Base-by-base conservation (phyloP, 2,888 invertebrate species). In the Eilema sororculum region DNA sequence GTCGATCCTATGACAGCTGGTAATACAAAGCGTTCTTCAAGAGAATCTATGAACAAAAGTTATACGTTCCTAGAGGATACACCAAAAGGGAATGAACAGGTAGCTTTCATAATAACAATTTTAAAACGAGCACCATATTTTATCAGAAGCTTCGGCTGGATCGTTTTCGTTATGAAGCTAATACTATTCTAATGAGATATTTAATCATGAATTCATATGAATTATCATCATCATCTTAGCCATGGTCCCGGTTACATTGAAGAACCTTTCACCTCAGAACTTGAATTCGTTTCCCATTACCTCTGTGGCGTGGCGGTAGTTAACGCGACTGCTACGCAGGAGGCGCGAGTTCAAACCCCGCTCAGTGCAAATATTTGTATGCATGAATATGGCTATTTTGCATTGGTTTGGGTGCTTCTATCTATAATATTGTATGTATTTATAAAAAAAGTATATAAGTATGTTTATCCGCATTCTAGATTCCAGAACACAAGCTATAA, bases 1-100 rank as follows among this genome's bases (percentile, higher is more conserved):
- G n/a, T 37, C 13, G 58, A 4, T n/a, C 60, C 67, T 24, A 10
- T 63, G 20, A 78, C 24, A 12, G 37, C 37, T n/a, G n/a, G n/a
- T 28, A 25, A 58, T 13, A 33, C 3, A 41, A 66, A 41, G 28
- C 28, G 20, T 59, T 12, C 25, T 65, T 24, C 57, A 33, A 52
- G 20, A 22, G 22, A 57, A 57, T 24, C 57, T 20, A 12, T 30
- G 30, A 33, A n/a, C 4, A 57, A 22, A 57, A 57, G 56, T 57
- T 30, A 52, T 12, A 33, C 56, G 0, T 0, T 37, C 0, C 22
- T 57, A 13, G 57, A 56, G n/a, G 56, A 37, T 8, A 22, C 57
- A 57, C 20, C 24, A 57, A 65, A 37, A 57, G 8, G 10, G 24
- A 56, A 24, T 24, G 33, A 57, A 20, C 65, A 65, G 65, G 65